phyloP scores from a whole-genome alignment of 2,888 invertebrate genomes.

The Drosophila nigricruria region DNA sequence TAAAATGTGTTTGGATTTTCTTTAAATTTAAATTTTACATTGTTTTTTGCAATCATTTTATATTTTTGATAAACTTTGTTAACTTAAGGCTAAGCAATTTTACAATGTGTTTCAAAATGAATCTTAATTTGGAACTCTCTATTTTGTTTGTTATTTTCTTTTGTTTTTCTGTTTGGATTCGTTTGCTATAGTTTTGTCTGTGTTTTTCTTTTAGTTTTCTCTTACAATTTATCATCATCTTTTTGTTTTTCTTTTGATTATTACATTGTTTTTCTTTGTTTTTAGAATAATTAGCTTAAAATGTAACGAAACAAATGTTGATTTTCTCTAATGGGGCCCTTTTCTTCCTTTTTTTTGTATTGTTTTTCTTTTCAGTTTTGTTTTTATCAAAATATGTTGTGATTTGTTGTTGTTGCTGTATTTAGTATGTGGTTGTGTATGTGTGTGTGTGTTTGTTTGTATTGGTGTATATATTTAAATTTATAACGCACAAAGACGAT shows the following conservation, averaged over 20 bases:
- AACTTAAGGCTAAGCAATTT: slow-evolving; percentile 74
- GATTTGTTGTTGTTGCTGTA: slow-evolving; percentile 56
- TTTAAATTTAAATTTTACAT: slow-evolving; percentile 53
- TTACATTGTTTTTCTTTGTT: slow-evolving; percentile 58
- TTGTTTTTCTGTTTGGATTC: slow-evolving; percentile 24
- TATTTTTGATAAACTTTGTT: slow-evolving; percentile 31
- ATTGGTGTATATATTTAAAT: slow-evolving; percentile 58
- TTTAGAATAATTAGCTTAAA: slow-evolving; percentile 64
- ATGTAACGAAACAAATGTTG: slow-evolving; percentile 69
- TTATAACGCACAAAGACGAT: slow-evolving; percentile 77
- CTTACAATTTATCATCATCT: slow-evolving; percentile 64
- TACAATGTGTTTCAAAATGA: slow-evolving; percentile 53
- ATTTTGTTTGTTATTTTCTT: slow-evolving; percentile 8
- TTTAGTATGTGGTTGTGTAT: slow-evolving; percentile 45
- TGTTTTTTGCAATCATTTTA: slow-evolving; percentile 33
- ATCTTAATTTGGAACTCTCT: slow-evolving; percentile 40
- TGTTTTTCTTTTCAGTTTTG: slow-evolving; percentile 39
- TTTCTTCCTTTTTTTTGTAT: slow-evolving; percentile 18
- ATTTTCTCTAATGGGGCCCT: slow-evolving; percentile 61
- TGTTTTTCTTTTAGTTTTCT: slow-evolving; percentile 35
- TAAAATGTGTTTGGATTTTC: slow-evolving; percentile 17
- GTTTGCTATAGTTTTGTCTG: slow-evolving; percentile 44
- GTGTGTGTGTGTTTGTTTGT: slow-evolving; percentile 45
- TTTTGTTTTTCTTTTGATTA: slow-evolving; percentile 70
- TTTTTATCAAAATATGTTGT: slow-evolving; percentile 80